Conservation (phyloP, 1,140 invertebrate species). For the Cherax quadricarinatus region DNA sequence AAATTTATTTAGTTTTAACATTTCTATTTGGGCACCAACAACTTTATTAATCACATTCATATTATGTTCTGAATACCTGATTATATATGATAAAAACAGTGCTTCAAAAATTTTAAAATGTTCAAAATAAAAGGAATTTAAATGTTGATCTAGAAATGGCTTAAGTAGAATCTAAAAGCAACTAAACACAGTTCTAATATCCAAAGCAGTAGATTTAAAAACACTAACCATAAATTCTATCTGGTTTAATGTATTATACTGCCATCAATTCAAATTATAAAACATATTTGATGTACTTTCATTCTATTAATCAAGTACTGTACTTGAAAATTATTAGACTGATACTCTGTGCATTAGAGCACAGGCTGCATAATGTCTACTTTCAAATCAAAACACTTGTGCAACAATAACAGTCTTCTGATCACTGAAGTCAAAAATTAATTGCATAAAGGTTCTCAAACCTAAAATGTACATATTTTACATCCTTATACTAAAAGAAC, state of each 20-base stretch:
- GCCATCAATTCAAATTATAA: not conserved
- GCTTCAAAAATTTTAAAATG: not conserved
- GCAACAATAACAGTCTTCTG: not conserved
- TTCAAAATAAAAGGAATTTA: not conserved
- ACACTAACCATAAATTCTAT: not conserved
- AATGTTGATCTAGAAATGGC: conserved; percentile 1
- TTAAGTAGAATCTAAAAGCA: not conserved
- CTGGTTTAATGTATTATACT: not conserved
- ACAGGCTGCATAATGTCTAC: not conserved
- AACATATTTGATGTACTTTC: not conserved
- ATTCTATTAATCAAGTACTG: not conserved
- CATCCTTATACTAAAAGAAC: conserved; percentile 17
- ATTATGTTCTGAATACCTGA: not conserved
- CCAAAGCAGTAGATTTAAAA: not conserved
- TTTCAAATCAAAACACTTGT: not conserved
- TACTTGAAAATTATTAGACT: not conserved
- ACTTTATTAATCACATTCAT: not conserved
- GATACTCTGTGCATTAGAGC: not conserved
- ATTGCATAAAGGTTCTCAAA: conserved; percentile 12
- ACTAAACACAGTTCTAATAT: conserved; percentile 1
- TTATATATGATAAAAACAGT: not conserved
- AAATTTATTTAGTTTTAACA: not conserved
- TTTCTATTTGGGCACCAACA: not conserved
- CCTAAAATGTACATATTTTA: conserved; percentile 11
- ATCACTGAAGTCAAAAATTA: not conserved